These are phyloP conservation scores for Pollenia angustigena DNA, from an alignment of 2,888 invertebrate genomes.

Conservation along the genomic window DNA sequence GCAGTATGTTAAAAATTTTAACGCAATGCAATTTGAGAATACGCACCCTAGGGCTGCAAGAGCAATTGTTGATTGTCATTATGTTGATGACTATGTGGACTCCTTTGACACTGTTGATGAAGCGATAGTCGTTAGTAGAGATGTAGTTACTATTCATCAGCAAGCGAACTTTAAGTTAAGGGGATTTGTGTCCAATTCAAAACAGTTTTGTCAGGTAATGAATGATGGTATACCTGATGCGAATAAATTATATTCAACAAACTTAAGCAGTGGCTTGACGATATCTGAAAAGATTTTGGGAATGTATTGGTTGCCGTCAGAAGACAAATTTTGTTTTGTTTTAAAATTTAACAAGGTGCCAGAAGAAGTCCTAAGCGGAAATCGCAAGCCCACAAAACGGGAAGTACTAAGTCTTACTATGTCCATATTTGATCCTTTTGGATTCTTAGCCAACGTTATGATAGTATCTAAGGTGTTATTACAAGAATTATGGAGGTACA, in stretches of 20 bases:
- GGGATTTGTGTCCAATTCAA: constrained; percentile 66
- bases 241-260: constrained; percentile 16
- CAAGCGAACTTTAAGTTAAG: constrained; percentile 65
- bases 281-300: no score
- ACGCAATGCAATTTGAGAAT: constrained; percentile 32
- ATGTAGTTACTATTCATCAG: constrained; percentile 61
- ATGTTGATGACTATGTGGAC: constrained; percentile 68
- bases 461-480: constrained; percentile 52
- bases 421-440: no score
- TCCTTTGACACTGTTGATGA: constrained; percentile 64
- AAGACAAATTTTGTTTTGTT: no score
- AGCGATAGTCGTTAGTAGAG: constrained; percentile 58
- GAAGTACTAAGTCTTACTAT: no score
- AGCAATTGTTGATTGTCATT: constrained; percentile 68
- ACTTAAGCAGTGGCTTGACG: constrained; percentile 26
- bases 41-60: constrained; percentile 45
- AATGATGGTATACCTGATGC: not conserved
- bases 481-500: constrained; percentile 56
- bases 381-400: no score
- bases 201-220: not conserved
- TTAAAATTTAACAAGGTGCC: no score
- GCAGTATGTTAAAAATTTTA: constrained; percentile 31
- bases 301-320: no score
- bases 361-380: no score
- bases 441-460: no score